A percentile compares a stretch with the other conserved stretches of the same genome.
Evolutionary conservation across 2,888 invertebrate species (phyloP).

Genomic region (Heliconius erato): DNA sequence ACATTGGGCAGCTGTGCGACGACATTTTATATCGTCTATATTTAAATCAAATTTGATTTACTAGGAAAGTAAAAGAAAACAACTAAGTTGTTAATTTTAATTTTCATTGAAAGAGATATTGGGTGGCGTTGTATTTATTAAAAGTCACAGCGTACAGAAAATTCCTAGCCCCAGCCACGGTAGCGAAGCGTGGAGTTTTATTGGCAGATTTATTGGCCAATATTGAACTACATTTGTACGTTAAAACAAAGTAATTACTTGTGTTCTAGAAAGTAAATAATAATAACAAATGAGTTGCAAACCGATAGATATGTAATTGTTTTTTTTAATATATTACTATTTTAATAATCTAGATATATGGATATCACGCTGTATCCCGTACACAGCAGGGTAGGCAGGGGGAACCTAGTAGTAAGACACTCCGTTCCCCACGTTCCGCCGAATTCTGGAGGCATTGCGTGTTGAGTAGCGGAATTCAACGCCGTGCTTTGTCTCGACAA

Average conservation of each 20-base stretch:
- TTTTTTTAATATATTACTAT: too few species aligned
- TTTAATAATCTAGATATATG: background rate
- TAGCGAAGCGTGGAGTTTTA: slow-evolving; percentile 36
- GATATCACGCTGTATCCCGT: too few species aligned
- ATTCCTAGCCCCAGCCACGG: slow-evolving; percentile 7
- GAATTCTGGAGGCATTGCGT: too few species aligned
- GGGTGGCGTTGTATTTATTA: slow-evolving; percentile 10
- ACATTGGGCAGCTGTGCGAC: background rate
- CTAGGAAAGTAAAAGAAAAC: background rate
- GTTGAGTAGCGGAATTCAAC: too few species aligned
- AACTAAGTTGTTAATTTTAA: background rate
- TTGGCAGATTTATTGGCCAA: slow-evolving; percentile 48
- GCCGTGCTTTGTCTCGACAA: too few species aligned
- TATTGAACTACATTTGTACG: slow-evolving; percentile 40
- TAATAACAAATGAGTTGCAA: background rate
- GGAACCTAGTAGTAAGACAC: too few species aligned
- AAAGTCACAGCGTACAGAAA: background rate
- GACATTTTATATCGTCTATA: background rate
- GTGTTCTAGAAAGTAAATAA: background rate
- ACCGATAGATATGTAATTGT: background rate
- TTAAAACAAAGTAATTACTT: slow-evolving; percentile 33
- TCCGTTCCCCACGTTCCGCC: too few species aligned
- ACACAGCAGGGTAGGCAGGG: too few species aligned
- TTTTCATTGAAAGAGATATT: background rate
- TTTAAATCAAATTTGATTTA: background rate